A percentile compares a stretch with the other conserved stretches of the same genome.
These are phyloP conservation scores for Trisateles emortualis DNA, from an alignment of 2,888 invertebrate species.

Conservation along the genomic window DNA sequence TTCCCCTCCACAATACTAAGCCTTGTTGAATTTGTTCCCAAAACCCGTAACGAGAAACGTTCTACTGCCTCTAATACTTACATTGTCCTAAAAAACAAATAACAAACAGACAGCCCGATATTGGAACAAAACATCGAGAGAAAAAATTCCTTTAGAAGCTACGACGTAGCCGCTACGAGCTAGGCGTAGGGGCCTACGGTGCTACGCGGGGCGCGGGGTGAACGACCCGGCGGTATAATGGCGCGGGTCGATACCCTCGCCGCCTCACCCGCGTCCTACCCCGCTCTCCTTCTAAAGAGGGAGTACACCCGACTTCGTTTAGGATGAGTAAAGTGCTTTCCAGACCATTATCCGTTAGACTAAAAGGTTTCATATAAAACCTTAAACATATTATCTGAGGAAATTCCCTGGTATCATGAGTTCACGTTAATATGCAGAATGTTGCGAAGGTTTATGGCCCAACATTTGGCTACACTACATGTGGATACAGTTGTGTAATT, in stretches of 20 bases:
- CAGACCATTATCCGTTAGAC: conserved; percentile 59
- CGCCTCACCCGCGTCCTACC: conserved; percentile 40
- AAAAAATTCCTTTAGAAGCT: conserved; percentile 57
- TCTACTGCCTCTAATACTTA: conserved; percentile 50
- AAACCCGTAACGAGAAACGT: conserved; percentile 39
- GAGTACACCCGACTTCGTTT: conserved; percentile 60
- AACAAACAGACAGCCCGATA: conserved; percentile 54
- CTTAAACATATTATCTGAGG: conserved; percentile 48
- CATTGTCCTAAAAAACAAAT: conserved; percentile 58
- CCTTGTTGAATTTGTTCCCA: conserved; percentile 42
- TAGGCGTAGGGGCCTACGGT: conserved; percentile 40
- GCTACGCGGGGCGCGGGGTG: conserved; percentile 73
- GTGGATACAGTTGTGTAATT: neutral
- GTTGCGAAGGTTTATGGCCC: conserved; percentile 1
- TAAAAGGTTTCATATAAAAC: conserved; percentile 61
- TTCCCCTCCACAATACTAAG: conserved; percentile 36
- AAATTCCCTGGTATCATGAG: conserved; percentile 17
- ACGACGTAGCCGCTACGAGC: conserved; percentile 57
- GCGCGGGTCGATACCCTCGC: conserved; percentile 78
- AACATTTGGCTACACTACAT: neutral
- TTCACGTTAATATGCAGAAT: conserved; percentile 3
- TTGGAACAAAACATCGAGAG: conserved; percentile 56
- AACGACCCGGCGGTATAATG: conserved; percentile 74
- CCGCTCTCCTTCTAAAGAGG: conserved; percentile 51
- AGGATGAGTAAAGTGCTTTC: conserved; percentile 67